Conservation (phyloP, 1,140 invertebrate genomes). For the Medauroidea extradentata region DNA sequence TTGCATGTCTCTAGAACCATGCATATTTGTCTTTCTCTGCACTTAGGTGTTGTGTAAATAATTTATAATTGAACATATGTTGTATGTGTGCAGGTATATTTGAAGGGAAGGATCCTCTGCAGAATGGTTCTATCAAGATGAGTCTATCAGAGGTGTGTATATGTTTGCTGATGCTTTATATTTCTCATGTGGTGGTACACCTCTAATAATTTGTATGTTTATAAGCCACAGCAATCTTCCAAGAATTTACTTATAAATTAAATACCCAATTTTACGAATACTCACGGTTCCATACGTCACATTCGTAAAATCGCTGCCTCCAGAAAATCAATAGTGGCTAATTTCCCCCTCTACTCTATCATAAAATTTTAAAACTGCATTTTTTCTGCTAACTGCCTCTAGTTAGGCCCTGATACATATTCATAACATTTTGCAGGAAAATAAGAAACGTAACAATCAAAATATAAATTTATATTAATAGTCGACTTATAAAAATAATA, state of each 20-base stretch:
- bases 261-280: not conserved
- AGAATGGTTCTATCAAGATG: constrained; percentile 77
- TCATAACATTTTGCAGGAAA: too few relatives aligned
- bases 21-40: too few relatives aligned
- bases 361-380: too few relatives aligned
- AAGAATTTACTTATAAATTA: not conserved
- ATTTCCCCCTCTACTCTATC: too few relatives aligned
- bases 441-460: too few relatives aligned
- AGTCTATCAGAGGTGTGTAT: constrained; percentile 68
- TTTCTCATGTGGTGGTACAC: constrained; percentile 2
- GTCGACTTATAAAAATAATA: too few relatives aligned
- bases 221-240: not conserved
- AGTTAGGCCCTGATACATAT: too few relatives aligned
- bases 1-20: too few relatives aligned
- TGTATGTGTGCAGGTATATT: constrained; percentile 63
- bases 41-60: not conserved
- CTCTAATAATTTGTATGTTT: constrained; percentile 6
- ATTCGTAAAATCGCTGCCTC: too few relatives aligned
- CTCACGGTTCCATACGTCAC: constrained; percentile 14
- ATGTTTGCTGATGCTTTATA: constrained; percentile 4
- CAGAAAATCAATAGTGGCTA: too few relatives aligned
- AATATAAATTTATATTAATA: too few relatives aligned
- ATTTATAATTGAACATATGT: not conserved
- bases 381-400: too few relatives aligned
- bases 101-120: constrained; percentile 74